Conservation (phyloP, 2,797 vertebrate species). For the Pempheris klunzingeri region DNA sequence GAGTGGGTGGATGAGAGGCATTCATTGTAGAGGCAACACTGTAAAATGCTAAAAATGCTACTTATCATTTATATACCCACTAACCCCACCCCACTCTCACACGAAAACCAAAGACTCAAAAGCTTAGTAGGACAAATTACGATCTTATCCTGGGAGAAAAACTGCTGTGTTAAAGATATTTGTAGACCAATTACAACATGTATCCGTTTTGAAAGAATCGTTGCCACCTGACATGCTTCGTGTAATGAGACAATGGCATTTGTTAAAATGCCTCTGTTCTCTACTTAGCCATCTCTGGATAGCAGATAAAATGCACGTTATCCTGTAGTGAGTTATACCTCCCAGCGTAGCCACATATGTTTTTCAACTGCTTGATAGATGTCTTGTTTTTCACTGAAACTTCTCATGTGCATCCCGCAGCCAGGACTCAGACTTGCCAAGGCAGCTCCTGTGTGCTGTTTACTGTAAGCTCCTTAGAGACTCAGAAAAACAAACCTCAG, state of each 20-base stretch:
- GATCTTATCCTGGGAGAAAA: background rate
- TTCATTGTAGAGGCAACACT: no score
- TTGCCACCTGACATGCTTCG: background rate
- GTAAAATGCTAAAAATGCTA: no score
- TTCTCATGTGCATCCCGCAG: slow-evolving; percentile 50
- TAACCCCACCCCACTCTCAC: no score
- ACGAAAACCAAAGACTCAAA: background rate
- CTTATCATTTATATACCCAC: no score
- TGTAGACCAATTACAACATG: background rate
- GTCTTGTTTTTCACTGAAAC: slow-evolving; percentile 47
- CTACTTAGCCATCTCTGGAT: background rate
- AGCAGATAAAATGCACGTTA: background rate
- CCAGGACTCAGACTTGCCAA: slow-evolving; percentile 32
- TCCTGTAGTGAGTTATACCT: slow-evolving; percentile 17
- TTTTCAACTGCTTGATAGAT: slow-evolving; percentile 49
- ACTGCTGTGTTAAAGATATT: background rate
- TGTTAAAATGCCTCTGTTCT: slow-evolving; percentile 2
- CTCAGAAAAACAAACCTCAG: slow-evolving; percentile 58
- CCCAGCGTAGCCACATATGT: slow-evolving; percentile 2
- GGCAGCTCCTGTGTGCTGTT: slow-evolving; percentile 56
- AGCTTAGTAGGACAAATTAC: background rate
- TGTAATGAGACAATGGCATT: background rate
- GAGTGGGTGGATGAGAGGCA: no score
- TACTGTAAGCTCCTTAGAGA: slow-evolving; percentile 71
- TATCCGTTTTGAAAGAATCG: background rate